Base-by-base conservation (phyloP, 2,113 vertebrate genomes). In the Beaufortia kweichowensis region DNA sequence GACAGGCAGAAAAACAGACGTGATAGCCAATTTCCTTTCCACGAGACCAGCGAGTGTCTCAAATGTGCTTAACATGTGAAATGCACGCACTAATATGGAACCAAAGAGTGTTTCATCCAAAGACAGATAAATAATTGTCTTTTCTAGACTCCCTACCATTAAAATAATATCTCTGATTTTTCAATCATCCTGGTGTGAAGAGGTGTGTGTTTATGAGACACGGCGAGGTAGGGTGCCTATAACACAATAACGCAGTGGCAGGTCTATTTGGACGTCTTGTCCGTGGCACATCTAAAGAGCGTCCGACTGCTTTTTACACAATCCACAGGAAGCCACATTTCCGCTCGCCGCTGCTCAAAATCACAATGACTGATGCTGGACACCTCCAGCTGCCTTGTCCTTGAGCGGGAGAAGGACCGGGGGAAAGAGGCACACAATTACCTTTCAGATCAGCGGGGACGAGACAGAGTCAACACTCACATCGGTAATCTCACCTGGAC, bases 231-330 rank as follows among this genome's bases (percentile, higher is more conserved):
- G 56, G 23, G 28, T 43, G 50, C 83, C 81, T 78, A 81, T 82
- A 85, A 88, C 85, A 88, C 87, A 91, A 90, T 88, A 87, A 86
- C 88, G 33, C 88, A 89, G 89, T 85, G 85, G 86, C 87, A 89
- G 83, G 85, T 80, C 73, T 80, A 86, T 84, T 86, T 89, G 82
- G 81, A 85, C 88, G 86, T 82, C 84, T 86, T 82, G 83, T 86
- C 87, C 87, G 87, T 85, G 82, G 78, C 79, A 86, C 83, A 84
- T 76, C 85, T 75, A 80, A 86, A 89, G 85, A 83, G 82, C 84
- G 41, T 83, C 79, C 76, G 8, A 72, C 84, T 79, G 87, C 84
- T 90, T 85, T 89, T 86, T 79, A 84, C 70, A 82, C 67, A 83
- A 67, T 48, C 82, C 24, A 84, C 80, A 72, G 85, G 87, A 81